Evolutionary conservation across 2,888 invertebrate species (phyloP).

Genomic region (Leptinotarsa peninsularis): DNA sequence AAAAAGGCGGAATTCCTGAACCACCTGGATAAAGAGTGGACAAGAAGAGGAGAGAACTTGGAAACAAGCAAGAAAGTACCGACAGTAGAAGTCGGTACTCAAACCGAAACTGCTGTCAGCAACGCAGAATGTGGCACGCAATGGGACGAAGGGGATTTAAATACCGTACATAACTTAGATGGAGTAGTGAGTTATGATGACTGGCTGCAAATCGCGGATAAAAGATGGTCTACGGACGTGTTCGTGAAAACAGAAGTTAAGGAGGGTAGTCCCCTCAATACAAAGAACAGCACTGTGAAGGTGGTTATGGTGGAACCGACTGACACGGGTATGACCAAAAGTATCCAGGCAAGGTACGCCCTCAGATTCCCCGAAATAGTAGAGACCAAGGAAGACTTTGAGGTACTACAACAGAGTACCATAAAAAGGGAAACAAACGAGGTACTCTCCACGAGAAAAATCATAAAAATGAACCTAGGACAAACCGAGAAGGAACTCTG

Average conservation of each 20-base stretch:
- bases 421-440: slow-evolving; percentile 18
- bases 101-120: not conserved
- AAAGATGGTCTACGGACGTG: slow-evolving; percentile 2
- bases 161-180: not conserved
- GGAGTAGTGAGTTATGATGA: slow-evolving; percentile 1
- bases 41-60: not conserved
- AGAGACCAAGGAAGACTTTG: slow-evolving; percentile 23
- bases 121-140: not conserved
- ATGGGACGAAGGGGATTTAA: not conserved
- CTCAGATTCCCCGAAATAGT: slow-evolving; percentile 28
- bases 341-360: slow-evolving; percentile 3
- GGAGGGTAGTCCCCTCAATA: slow-evolving; percentile 14
- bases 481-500: slow-evolving; percentile 26
- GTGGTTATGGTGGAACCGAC: slow-evolving; percentile 19
- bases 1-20: slow-evolving; percentile 1
- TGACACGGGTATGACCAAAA: slow-evolving; percentile 9
- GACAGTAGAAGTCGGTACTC: slow-evolving; percentile 1
- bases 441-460: slow-evolving; percentile 23
- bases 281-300: slow-evolving; percentile 18
- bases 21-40: not conserved
- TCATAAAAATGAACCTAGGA: slow-evolving; percentile 23
- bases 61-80: not conserved
- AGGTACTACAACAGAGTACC: slow-evolving; percentile 25
- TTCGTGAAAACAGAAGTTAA: slow-evolving; percentile 11
- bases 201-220: slow-evolving; percentile 9